Conservation (phyloP, 2,113 vertebrate species). For the Sphaerodactylus townsendi region DNA sequence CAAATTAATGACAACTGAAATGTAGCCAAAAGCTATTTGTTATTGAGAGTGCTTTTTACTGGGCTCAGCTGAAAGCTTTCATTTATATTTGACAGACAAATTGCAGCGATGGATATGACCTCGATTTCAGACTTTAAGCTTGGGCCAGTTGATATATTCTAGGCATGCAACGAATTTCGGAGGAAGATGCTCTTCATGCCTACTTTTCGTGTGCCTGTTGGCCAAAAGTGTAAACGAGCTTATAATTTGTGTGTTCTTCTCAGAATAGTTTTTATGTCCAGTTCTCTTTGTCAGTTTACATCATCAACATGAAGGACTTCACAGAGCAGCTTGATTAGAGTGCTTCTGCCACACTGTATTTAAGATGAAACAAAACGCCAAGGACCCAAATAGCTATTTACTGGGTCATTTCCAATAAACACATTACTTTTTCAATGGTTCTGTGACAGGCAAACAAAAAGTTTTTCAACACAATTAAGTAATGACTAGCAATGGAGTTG, state of each 20-base stretch:
- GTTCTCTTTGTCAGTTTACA: not conserved
- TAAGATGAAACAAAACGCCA: not conserved
- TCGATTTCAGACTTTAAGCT: not conserved
- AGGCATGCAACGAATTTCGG: not conserved
- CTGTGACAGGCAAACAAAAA: not conserved
- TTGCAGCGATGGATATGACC: not conserved
- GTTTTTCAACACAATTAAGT: not conserved
- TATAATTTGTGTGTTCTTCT: not conserved
- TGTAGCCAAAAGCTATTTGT: not conserved
- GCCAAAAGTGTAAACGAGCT: not conserved
- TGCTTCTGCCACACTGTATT: not conserved
- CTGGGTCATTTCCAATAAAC: not conserved
- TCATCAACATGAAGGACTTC: not conserved
- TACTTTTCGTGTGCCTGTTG: not conserved
- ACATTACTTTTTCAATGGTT: not conserved
- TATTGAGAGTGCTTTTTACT: constrained; percentile 5
- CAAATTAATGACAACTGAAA: not conserved
- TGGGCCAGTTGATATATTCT: rapidly evolving
- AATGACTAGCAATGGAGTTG: not conserved
- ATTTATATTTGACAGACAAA: constrained; percentile 12
- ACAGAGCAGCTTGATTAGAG: not conserved
- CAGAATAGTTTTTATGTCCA: not conserved
- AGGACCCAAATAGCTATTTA: not conserved
- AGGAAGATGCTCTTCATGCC: not conserved
- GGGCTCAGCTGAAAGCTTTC: not conserved